Percentiles rank a stretch among this genome's conserved stretches.
These are phyloP conservation scores for Scomber japonicus DNA, from an alignment of 2,113 vertebrate genomes.

Conservation along the genomic window DNA sequence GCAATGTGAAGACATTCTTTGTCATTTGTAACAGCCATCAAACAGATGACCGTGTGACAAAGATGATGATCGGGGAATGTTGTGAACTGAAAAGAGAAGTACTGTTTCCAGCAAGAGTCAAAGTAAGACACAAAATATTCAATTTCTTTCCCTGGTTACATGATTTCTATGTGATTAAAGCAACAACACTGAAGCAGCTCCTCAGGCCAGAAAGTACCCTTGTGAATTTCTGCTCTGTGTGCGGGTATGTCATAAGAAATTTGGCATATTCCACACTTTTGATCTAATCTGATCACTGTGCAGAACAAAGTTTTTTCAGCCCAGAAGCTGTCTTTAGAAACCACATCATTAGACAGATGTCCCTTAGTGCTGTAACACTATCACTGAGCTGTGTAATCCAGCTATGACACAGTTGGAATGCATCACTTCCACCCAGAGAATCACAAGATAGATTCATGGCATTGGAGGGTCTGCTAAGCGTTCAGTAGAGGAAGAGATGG, in stretches of 20 bases:
- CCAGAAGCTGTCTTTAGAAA: slow-evolving; percentile 44
- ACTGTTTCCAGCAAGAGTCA: too few relatives aligned
- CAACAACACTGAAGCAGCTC: slow-evolving; percentile 5
- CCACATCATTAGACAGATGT: slow-evolving; percentile 69
- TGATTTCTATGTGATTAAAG: slow-evolving; percentile 24
- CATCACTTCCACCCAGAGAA: slow-evolving; percentile 57
- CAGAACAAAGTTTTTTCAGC: slow-evolving; percentile 25
- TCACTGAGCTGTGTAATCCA: slow-evolving; percentile 73
- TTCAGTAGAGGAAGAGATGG: slow-evolving; percentile 58
- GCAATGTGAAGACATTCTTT: neutral
- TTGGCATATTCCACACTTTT: slow-evolving; percentile 52
- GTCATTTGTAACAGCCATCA: neutral
- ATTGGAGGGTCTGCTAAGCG: slow-evolving; percentile 57
- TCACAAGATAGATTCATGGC: slow-evolving; percentile 54
- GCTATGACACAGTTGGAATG: slow-evolving; percentile 62
- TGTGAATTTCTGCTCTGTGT: slow-evolving; percentile 30
- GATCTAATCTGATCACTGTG: slow-evolving; percentile 43
- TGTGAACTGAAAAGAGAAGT: too few relatives aligned
- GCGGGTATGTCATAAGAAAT: slow-evolving; percentile 38
- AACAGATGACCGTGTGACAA: neutral
- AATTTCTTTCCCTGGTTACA: neutral
- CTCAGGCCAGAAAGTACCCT: slow-evolving; percentile 14
- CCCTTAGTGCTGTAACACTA: slow-evolving; percentile 60
- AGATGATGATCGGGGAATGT: neutral
- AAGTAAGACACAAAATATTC: neutral